These are phyloP conservation scores for Myrmecobius fasciatus DNA, from an alignment of 2,113 vertebrate species.

Conservation along the genomic window DNA sequence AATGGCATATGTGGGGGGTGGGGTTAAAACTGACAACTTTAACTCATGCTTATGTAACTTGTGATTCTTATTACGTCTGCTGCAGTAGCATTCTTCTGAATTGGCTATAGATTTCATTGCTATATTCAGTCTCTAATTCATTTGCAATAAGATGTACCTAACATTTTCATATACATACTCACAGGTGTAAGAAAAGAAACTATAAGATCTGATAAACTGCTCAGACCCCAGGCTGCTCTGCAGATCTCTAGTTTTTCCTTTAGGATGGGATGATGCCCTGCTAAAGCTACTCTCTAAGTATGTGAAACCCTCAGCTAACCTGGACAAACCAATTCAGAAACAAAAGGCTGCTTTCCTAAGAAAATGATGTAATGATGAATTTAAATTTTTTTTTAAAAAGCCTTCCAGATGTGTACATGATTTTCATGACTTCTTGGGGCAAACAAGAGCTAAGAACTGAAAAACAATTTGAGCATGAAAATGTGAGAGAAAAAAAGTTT, in stretches of 20 bases:
- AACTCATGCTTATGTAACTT: constrained; percentile 29
- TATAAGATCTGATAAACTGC: constrained; percentile 41
- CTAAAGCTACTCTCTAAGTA: constrained; percentile 32
- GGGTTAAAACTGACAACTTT: constrained; percentile 24
- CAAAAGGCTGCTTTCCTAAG: constrained; percentile 48
- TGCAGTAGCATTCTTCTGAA: constrained; percentile 1
- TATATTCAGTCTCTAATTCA: constrained; percentile 35
- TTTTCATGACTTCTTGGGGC: constrained; percentile 64
- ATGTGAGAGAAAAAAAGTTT: constrained; percentile 53
- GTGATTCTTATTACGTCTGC: constrained; percentile 29
- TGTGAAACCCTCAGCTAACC: constrained; percentile 47
- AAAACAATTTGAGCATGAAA: constrained; percentile 71
- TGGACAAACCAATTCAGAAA: constrained; percentile 59
- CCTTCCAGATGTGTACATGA: constrained; percentile 75
- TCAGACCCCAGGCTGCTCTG: constrained; percentile 46
- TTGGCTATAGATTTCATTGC: constrained; percentile 39
- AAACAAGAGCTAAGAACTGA: constrained; percentile 75
- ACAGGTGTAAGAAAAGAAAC: constrained; percentile 45
- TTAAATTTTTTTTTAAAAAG: constrained; percentile 53
- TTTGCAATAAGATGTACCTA: constrained; percentile 60
- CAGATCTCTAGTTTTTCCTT: background rate
- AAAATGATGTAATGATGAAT: background rate
- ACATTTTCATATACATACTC: constrained; percentile 60
- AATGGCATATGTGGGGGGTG: constrained; percentile 5
- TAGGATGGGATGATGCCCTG: background rate